Evolutionary conservation across 2,797 vertebrate species (phyloP).

Genomic region (Hippocampus kuda): DNA sequence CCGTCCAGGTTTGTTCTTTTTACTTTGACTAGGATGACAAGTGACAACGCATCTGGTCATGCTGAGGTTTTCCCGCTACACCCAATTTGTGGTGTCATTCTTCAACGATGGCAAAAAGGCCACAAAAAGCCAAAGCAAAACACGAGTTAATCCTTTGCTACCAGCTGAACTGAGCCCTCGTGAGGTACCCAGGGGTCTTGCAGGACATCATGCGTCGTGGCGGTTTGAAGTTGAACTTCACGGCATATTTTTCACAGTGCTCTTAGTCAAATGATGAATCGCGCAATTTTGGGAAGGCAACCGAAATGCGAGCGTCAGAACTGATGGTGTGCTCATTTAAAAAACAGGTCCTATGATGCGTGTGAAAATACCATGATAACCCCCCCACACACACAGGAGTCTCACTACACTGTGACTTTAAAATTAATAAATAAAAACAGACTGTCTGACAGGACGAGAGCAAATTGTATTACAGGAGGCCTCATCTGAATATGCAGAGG

Average conservation of each 20-base stretch:
- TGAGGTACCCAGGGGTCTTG: not conserved
- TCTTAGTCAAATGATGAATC: too few species aligned
- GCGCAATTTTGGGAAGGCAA: too few species aligned
- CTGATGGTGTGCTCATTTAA: not conserved
- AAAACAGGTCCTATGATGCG: not conserved
- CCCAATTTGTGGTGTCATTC: not conserved
- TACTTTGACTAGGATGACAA: too few species aligned
- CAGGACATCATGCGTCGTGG: not conserved
- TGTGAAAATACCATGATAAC: not conserved
- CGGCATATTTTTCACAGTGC: too few species aligned
- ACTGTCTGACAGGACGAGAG: slow-evolving; percentile 23
- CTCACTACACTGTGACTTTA: not conserved
- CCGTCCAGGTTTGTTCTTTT: too few species aligned
- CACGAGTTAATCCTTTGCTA: not conserved
- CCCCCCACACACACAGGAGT: not conserved
- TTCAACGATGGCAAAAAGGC: not conserved
- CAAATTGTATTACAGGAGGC: slow-evolving; percentile 49
- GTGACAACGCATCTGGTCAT: too few species aligned
- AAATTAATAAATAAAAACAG: slow-evolving; percentile 10
- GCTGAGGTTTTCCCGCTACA: too few species aligned
- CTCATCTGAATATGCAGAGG: slow-evolving; percentile 54
- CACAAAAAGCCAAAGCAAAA: not conserved
- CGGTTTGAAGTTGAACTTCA: not conserved
- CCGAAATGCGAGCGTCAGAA: too few species aligned
- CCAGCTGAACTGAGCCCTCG: not conserved